phyloP scores from a whole-genome alignment of 64 coral and sea anemone species.

The Montipora efflorescens region DNA sequence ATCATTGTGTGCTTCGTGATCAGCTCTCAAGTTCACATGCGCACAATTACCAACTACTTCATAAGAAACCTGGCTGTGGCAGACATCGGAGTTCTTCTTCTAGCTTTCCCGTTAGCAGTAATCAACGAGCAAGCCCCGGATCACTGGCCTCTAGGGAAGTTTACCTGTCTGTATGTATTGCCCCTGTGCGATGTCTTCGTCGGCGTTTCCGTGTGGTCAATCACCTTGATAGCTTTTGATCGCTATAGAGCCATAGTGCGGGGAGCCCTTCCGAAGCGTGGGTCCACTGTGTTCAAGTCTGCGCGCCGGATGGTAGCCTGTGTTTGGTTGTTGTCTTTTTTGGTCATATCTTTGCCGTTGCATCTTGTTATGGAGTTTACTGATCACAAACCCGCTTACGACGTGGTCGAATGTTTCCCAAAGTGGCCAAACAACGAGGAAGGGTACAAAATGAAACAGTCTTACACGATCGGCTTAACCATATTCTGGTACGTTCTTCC shows the following conservation, averaged over 20 bases:
- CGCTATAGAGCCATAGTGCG: slow-evolving; percentile 73
- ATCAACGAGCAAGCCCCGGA: slow-evolving; percentile 60
- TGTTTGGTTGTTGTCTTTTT: slow-evolving; percentile 58
- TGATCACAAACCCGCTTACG: background rate
- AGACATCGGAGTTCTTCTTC: slow-evolving; percentile 73
- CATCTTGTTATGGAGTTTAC: slow-evolving; percentile 69
- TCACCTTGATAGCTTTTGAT: slow-evolving; percentile 78
- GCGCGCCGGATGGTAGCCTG: slow-evolving; percentile 1
- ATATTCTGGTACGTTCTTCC: slow-evolving; percentile 81
- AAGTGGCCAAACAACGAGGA: background rate
- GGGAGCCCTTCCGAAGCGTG: slow-evolving; percentile 8
- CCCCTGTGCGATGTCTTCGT: slow-evolving; percentile 74
- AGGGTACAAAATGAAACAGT: slow-evolving; percentile 32
- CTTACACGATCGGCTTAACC: slow-evolving; percentile 45
- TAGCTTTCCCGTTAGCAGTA: slow-evolving; percentile 73
- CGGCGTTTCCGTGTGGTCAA: slow-evolving; percentile 85
- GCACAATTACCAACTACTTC: slow-evolving; percentile 59
- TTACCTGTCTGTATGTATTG: slow-evolving; percentile 63
- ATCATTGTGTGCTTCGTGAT: slow-evolving; percentile 68
- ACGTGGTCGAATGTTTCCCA: slow-evolving; percentile 26
- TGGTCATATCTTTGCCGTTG: slow-evolving; percentile 66
- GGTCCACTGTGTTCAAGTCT: background rate
- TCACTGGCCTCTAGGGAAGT: slow-evolving; percentile 77
- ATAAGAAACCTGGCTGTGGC: slow-evolving; percentile 81
- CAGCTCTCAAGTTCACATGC: slow-evolving; percentile 39